These are phyloP conservation scores for Microctenopoma steveboyesi DNA, from an alignment of 2,797 vertebrate species.

Conservation along the genomic window DNA sequence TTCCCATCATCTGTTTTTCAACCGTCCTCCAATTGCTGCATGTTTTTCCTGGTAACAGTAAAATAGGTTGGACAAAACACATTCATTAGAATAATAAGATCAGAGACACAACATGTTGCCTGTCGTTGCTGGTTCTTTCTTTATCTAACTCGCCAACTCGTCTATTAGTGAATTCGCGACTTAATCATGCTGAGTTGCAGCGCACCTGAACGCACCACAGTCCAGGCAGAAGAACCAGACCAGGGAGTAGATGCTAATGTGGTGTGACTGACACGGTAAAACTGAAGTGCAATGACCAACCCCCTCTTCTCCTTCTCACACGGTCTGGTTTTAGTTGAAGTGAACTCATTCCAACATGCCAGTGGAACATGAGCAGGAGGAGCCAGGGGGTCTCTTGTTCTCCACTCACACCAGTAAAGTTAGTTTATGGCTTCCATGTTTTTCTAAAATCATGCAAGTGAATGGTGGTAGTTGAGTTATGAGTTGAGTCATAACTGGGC, in stretches of 20 bases:
- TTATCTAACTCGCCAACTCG: too few relatives aligned
- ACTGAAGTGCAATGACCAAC: not conserved
- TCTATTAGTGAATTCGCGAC: too few relatives aligned
- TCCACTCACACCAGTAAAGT: constrained; percentile 59
- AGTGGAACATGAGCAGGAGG: constrained; percentile 49
- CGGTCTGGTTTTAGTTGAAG: constrained; percentile 67
- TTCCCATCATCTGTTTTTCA: not conserved
- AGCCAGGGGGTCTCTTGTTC: constrained; percentile 44
- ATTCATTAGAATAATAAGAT: constrained; percentile 43
- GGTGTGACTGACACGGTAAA: constrained; percentile 15
- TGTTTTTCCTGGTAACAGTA: constrained; percentile 12
- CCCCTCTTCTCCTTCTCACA: constrained; percentile 39
- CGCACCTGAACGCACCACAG: not conserved
- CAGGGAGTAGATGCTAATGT: not conserved
- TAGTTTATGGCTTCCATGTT: constrained; percentile 66
- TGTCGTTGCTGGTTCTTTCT: too few relatives aligned
- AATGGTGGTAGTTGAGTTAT: constrained; percentile 35
- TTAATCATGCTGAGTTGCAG: not conserved
- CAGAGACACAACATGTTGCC: constrained; percentile 30
- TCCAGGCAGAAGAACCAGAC: not conserved
- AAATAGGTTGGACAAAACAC: constrained; percentile 1
- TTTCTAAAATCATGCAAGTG: constrained; percentile 42
- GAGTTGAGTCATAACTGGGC: constrained; percentile 10
- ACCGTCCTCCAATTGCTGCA: too few relatives aligned
- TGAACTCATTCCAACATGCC: constrained; percentile 70